Percentiles rank a stretch among this genome's conserved stretches.
Evolutionary conservation across 2,888 invertebrate species (phyloP).

Genomic region (Lasioglossum calceatum): DNA sequence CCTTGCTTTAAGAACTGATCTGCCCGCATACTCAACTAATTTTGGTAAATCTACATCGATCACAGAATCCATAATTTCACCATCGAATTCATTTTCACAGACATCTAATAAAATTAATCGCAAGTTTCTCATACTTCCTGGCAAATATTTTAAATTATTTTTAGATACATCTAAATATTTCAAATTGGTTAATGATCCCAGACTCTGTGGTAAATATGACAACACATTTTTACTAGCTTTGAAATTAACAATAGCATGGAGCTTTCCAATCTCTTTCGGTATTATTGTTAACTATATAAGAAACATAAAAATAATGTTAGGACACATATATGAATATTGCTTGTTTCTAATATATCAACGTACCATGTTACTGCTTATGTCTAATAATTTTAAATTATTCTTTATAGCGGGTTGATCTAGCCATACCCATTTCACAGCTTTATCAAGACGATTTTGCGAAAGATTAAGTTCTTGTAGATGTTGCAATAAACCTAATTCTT

Average conservation of each 20-base stretch:
- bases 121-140: slow-evolving; percentile 87
- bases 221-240: slow-evolving; percentile 88
- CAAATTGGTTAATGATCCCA: slow-evolving; percentile 86
- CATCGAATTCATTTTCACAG: slow-evolving; percentile 86
- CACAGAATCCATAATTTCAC: slow-evolving; percentile 66
- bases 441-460: slow-evolving; percentile 88
- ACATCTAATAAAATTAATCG: slow-evolving; percentile 86
- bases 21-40: slow-evolving; percentile 86
- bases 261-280: slow-evolving; percentile 88
- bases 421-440: slow-evolving; percentile 89
- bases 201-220: slow-evolving; percentile 87
- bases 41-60: slow-evolving; percentile 84
- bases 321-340: not conserved
- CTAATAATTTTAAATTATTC: slow-evolving; percentile 86
- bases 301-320: slow-evolving; percentile 27
- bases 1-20: slow-evolving; percentile 85
- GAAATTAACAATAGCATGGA: slow-evolving; percentile 87
- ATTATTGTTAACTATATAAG: slow-evolving; percentile 80
- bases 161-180: slow-evolving; percentile 86
- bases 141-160: slow-evolving; percentile 86
- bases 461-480: slow-evolving; percentile 88
- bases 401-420: slow-evolving; percentile 86
- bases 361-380: slow-evolving; percentile 88
- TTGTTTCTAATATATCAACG: slow-evolving; percentile 49
- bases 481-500: slow-evolving; percentile 88